Evolutionary conservation across 2,797 vertebrate species (phyloP), one percentile per base, ranked within the genome.

Genomic region (Myiothlypis chrysogaster): DNA sequence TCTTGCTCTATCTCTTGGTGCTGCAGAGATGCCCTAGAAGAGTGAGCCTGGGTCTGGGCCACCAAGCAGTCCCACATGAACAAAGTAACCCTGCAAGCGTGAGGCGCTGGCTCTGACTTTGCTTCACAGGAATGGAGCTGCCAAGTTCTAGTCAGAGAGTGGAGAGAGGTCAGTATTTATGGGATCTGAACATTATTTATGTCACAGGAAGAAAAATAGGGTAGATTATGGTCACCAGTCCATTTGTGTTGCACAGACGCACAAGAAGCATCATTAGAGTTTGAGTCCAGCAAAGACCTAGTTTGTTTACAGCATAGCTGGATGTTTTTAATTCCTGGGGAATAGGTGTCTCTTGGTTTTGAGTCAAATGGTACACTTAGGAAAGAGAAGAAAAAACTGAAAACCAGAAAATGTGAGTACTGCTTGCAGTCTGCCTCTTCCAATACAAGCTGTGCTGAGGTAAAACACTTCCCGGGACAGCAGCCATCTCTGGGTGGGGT

Each of bases 401-500:
- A 95, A 80, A 88, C 6, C 77, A 94, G 80, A 59, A 56, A 90
- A 60, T 84, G 32, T 0, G 24, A 94, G 13, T 70, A 65, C 39
- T 63, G 61, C 66, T 57, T 87, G 47, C 35, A 66, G 47, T 55
- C 70, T 23, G 34, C 39, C 17, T 82, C 64, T 92, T 89, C 75
- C 68, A 96, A 93, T 73, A 66, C 24, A 53, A 86, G 47, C 53
- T 68, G 39, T 53, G 66, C 70, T 56, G 82, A 94, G 85, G 91
- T 83, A 80, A 91, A 90, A 57, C 53, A 2, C 77, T 95, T 77
- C 73, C 61, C 0, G 35, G 91, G 77, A 84, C 37, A 77, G 46
- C 68, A 93, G 89, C 93, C 80, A 87, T 90, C 93, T 70, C 87
- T 60, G 85, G 94, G 95, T 94, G 95, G 81, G n/a, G 90, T 65